Base-by-base conservation (phyloP, 2,888 invertebrate species). In the Calameuta filiformis region DNA sequence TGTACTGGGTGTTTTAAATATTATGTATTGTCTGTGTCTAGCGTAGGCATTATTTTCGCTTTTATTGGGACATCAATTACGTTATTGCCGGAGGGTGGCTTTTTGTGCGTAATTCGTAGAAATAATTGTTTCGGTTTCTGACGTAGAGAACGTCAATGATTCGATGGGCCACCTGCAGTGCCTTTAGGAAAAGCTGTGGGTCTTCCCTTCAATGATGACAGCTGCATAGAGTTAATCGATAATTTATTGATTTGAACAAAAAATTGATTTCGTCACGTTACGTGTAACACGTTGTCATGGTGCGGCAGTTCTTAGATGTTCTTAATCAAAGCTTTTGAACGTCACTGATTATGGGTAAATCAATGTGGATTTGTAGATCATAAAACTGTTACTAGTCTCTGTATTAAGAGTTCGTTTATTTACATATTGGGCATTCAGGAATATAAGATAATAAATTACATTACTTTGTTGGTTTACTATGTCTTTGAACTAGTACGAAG, bases 61-160 rank as follows among this genome's bases (percentile, higher is more conserved):
- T 0, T 56, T 56, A 9, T 56, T 56, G 23, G 56, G 23, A 9
- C 56, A 56, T 9, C 9, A 23, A 56, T 56, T 56, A 56, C 9
- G 1, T 23, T 56, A 23, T 6, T 23, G 23, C 56, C 12, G 15
- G 15, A 33, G 71, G 71, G 71, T 91, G 71, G 12, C 71, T 71
- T 71, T 71, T 33, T 6, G 23, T 31, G 9, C 9, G 33, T 71
- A 31, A 71, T 71, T 71, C 71, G 71, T 71, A 71, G 71, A 71
- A 71, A 71, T 12, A 23, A 71, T 71, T 71, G 31, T 33, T 71
- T 33, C 71, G 33, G 31, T 71, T 30, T 33, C 71, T 56, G 11
- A 69, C n/a, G 31, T 30, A 9, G 9, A 69, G 30, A 15, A 30
- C 69, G 71, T 71, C 56, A 56, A 56, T 33, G 71, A 71, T 12